Evolutionary conservation across 2,113 vertebrate species (phyloP).

Genomic region (Corythaixoides concolor): DNA sequence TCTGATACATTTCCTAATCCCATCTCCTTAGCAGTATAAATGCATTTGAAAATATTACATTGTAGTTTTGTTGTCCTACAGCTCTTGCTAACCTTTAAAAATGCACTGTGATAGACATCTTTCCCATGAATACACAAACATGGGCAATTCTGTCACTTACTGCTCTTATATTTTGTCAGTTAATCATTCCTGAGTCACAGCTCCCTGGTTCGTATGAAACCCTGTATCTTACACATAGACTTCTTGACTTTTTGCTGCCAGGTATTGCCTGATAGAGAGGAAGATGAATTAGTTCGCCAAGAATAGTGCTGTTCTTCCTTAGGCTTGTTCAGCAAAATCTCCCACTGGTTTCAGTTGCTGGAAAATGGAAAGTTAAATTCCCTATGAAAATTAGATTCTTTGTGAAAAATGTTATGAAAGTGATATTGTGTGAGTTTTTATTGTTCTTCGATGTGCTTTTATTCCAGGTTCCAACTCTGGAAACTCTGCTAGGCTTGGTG

Average conservation of each 20-base stretch:
- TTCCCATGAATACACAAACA: neutral
- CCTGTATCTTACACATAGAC: neutral
- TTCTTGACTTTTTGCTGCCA: neutral
- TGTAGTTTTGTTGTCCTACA: neutral
- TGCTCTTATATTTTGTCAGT: neutral
- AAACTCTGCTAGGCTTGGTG: neutral
- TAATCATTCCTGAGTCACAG: neutral
- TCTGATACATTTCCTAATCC: neutral
- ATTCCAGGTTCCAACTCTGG: neutral
- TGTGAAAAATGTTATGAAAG: neutral
- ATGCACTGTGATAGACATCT: neutral
- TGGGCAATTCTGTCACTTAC: neutral
- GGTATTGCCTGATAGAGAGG: neutral
- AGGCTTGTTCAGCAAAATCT: neutral
- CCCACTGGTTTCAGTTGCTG: neutral
- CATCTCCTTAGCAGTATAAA: neutral
- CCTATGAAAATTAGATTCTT: neutral
- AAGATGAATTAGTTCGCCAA: neutral
- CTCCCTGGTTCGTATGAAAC: neutral
- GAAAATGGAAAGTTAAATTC: neutral
- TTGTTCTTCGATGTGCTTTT: neutral
- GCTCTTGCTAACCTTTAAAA: neutral
- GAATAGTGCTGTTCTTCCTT: neutral
- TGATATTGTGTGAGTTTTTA: neutral
- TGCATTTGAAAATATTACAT: neutral